Evolutionary conservation across 2,113 vertebrate genomes (phyloP).

Genomic region (Columba livia): DNA sequence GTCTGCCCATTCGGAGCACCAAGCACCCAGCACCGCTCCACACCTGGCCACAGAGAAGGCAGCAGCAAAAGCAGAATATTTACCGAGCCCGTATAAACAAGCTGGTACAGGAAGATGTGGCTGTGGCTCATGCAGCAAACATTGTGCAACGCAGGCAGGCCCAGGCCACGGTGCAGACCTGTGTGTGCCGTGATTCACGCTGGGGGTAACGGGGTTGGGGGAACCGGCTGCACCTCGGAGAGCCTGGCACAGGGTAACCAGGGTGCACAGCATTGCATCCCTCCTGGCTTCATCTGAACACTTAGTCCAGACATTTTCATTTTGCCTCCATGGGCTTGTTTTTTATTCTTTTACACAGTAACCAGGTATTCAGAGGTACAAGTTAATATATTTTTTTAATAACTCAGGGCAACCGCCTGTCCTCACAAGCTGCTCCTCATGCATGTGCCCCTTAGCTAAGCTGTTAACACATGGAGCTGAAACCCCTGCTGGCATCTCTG

Average conservation of each 20-base stretch:
- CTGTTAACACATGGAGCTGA: background rate
- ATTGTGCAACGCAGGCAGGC: background rate
- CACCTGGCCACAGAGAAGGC: background rate
- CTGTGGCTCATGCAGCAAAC: accelerated
- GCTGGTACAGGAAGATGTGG: background rate
- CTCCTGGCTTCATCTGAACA: background rate
- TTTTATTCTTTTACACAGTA: constrained; percentile 24
- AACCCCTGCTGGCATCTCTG: background rate
- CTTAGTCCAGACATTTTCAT: background rate
- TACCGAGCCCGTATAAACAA: background rate
- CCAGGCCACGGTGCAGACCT: accelerated
- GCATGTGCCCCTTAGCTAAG: background rate
- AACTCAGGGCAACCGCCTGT: background rate
- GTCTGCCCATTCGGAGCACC: background rate
- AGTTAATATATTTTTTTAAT: constrained; percentile 35
- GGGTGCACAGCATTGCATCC: background rate
- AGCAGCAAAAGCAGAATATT: background rate
- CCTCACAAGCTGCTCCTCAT: background rate
- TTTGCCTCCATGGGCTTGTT: background rate
- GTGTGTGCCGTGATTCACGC: accelerated
- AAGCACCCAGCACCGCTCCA: accelerated
- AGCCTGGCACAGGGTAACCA: background rate
- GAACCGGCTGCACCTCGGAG: accelerated
- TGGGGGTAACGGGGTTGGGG: accelerated
- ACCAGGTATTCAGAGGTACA: background rate